These are phyloP conservation scores for Trypoxylon attenuatum DNA, from an alignment of 2,888 invertebrate genomes.

Conservation along the genomic window DNA sequence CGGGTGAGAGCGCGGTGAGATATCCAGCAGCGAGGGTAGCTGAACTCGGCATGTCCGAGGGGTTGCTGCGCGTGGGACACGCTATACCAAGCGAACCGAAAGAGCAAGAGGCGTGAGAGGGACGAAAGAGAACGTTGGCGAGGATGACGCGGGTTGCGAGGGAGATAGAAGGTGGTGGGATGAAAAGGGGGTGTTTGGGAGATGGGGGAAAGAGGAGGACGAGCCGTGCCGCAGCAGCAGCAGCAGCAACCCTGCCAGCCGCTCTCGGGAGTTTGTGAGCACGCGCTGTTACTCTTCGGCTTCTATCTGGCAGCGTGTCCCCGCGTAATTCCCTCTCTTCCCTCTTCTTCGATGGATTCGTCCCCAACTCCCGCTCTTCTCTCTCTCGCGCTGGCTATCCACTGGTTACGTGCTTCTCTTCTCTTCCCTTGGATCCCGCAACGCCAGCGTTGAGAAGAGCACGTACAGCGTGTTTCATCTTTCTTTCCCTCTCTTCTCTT, in stretches of 20 bases:
- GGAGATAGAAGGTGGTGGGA: constrained; percentile 37
- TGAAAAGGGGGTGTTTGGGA: constrained; percentile 15
- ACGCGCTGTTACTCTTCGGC: constrained; percentile 61
- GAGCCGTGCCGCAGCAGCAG: constrained; percentile 2
- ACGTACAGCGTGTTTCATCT: too few species aligned
- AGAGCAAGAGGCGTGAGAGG: background rate
- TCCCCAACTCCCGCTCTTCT: constrained; percentile 6
- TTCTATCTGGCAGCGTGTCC: constrained; percentile 51
- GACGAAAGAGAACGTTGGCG: constrained; percentile 1
- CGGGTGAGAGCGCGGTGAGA: constrained; percentile 49
- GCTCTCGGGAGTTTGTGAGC: constrained; percentile 57
- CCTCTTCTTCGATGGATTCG: constrained; percentile 1
- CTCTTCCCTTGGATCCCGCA: too few species aligned
- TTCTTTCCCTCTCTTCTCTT: constrained; percentile 21
- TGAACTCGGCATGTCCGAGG: background rate
- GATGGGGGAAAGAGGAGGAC: constrained; percentile 1
- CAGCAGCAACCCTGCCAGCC: constrained; percentile 46
- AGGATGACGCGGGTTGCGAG: constrained; percentile 30
- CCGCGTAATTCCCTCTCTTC: constrained; percentile 29
- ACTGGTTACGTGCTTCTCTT: too few species aligned
- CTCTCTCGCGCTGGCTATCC: constrained; percentile 8
- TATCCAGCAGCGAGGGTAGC: constrained; percentile 3
- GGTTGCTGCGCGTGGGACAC: background rate
- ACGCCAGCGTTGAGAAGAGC: too few species aligned
- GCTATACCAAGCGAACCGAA: background rate